A percentile compares a stretch with the other conserved stretches of the same genome.
These are phyloP conservation scores for Myotis brandtii DNA, from an alignment of 2,113 vertebrate species.

Conservation along the genomic window DNA sequence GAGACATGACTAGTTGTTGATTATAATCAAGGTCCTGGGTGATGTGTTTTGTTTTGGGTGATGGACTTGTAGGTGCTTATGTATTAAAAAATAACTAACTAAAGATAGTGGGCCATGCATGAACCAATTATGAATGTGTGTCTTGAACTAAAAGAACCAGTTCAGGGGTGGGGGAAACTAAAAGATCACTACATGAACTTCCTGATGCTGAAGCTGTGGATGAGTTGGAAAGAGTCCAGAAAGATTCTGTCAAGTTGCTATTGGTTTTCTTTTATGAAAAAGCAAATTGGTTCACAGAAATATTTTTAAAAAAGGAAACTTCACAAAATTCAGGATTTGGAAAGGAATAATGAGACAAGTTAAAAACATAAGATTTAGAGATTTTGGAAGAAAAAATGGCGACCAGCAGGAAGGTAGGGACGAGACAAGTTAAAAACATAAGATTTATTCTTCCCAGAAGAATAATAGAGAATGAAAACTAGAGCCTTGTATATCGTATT, in stretches of 20 bases:
- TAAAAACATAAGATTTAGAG: not conserved
- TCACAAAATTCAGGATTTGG: not conserved
- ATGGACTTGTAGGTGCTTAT: not conserved
- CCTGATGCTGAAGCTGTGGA: not conserved
- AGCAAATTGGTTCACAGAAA: not conserved
- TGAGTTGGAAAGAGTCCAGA: not conserved
- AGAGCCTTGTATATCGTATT: not conserved
- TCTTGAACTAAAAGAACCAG: not conserved
- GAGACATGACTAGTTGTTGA: not conserved
- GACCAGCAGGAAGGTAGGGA: too few relatives aligned
- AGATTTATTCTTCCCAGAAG: not conserved
- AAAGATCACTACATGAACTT: not conserved
- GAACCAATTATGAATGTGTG: not conserved
- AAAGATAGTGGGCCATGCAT: not conserved
- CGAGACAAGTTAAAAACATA: not conserved
- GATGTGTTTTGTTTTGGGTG: not conserved
- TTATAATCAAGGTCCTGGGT: not conserved
- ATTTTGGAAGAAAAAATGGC: too few relatives aligned
- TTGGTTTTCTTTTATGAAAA: conserved; percentile 12
- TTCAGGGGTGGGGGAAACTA: not conserved
- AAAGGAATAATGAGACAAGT: not conserved
- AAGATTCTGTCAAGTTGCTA: not conserved
- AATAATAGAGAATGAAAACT: conserved; percentile 9
- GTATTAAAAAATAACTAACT: conserved; percentile 39
- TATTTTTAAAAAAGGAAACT: not conserved